Conservation (phyloP, 2,888 invertebrate species). For the Sesamia inferens region DNA sequence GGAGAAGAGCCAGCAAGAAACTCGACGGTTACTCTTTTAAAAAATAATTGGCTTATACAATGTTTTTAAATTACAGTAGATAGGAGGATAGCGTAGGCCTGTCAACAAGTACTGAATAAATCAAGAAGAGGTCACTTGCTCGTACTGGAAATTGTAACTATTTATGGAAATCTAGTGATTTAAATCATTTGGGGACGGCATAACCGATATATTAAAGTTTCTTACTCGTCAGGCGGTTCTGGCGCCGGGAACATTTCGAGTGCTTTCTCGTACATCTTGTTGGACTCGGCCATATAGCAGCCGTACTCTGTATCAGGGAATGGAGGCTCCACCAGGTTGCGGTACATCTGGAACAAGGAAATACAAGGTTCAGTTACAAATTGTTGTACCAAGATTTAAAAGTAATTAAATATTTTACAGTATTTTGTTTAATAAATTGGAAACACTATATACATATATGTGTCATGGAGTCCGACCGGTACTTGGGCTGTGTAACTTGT, state of each 20-base stretch:
- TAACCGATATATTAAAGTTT: not conserved
- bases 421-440: not conserved
- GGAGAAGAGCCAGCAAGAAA: too few species aligned
- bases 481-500: too few species aligned
- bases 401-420: not conserved
- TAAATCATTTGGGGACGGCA: not conserved
- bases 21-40: too few species aligned
- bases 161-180: not conserved
- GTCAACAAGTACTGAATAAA: too few species aligned
- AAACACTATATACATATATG: not conserved
- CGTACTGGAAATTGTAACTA: not conserved
- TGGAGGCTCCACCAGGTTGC: constrained; percentile 92
- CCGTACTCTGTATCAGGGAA: constrained; percentile 93
- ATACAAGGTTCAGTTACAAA: not conserved
- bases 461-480: not conserved
- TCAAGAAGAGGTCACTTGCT: not conserved
- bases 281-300: constrained; percentile 93
- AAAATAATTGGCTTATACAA: too few species aligned
- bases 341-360: constrained; percentile 91
- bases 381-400: not conserved
- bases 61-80: too few species aligned
- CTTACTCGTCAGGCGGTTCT: constrained; percentile 87
- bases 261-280: constrained; percentile 94
- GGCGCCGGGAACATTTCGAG: constrained; percentile 94
- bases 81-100: too few species aligned